Percentiles rank a stretch among this genome's conserved stretches.
Conservation (phyloP, 37 sponge, comb jelly and placozoan species). For the Hexactinellida sp. region DNA sequence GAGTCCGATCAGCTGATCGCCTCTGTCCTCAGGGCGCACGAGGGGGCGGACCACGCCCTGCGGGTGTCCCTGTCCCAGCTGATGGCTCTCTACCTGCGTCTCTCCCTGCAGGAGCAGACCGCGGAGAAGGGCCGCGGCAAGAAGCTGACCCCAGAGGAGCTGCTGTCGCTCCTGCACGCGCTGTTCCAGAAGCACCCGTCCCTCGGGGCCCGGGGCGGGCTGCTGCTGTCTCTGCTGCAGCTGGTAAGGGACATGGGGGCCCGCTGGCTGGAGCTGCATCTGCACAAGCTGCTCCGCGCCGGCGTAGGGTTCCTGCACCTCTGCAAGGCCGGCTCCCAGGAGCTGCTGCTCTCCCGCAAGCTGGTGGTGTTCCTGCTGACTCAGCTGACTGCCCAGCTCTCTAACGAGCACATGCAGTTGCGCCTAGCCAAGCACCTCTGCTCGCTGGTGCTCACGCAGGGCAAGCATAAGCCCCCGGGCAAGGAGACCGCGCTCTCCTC, state of each 20-base stretch:
- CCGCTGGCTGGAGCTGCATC: constrained; percentile 71
- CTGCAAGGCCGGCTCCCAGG: constrained; percentile 59
- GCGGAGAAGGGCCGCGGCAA: background rate
- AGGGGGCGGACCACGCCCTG: background rate
- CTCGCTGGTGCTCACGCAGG: constrained; percentile 21
- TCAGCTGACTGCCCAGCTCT: constrained; percentile 40
- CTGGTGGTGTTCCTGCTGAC: constrained; percentile 77
- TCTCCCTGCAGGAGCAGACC: background rate
- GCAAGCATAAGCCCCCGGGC: background rate
- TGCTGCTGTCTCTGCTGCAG: background rate
- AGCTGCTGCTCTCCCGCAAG: constrained; percentile 78
- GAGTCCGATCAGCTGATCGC: constrained; percentile 71
- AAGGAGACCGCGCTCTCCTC: background rate
- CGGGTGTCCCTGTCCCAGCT: background rate
- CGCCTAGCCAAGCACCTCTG: constrained; percentile 63
- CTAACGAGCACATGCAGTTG: constrained; percentile 75
- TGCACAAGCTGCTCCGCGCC: constrained; percentile 42
- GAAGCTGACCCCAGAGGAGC: background rate
- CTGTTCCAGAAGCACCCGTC: background rate
- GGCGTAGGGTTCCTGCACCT: constrained; percentile 60
- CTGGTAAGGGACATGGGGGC: constrained; percentile 76
- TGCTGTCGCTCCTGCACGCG: background rate
- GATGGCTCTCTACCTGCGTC: background rate
- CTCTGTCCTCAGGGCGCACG: background rate
- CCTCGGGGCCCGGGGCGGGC: background rate